Conservation (phyloP, 2,113 vertebrate genomes). For the Geococcyx californianus region DNA sequence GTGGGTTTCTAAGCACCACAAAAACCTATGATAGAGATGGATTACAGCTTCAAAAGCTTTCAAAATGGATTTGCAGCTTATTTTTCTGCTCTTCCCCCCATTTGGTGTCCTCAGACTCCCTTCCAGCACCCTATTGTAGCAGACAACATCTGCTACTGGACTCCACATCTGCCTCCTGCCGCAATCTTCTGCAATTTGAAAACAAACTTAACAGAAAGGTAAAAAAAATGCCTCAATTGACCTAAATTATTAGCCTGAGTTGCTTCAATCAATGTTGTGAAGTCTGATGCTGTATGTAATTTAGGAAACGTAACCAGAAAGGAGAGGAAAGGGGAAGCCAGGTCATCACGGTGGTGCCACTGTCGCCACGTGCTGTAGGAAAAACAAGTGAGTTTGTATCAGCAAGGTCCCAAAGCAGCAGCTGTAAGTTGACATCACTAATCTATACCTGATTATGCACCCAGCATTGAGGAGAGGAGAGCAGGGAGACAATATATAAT, state of each 20-base stretch:
- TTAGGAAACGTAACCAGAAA: not conserved
- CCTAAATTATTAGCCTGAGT: not conserved
- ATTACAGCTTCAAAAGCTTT: slow-evolving; percentile 26
- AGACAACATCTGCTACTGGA: not conserved
- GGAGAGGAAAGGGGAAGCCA: not conserved
- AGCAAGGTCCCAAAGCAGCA: not conserved
- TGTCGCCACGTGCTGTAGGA: rapidly evolving
- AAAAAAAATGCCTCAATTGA: not conserved
- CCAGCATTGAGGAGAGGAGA: not conserved
- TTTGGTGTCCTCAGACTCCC: not conserved
- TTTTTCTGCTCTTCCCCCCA: not conserved
- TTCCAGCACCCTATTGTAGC: not conserved
- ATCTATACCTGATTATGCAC: not conserved
- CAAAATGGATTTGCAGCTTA: not conserved
- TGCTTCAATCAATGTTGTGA: not conserved
- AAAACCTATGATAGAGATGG: not conserved
- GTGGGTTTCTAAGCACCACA: not conserved
- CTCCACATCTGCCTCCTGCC: not conserved
- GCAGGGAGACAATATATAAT: not conserved
- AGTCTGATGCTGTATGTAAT: not conserved
- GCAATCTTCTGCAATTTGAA: not conserved
- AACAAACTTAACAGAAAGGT: not conserved
- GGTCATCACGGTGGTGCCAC: not conserved
- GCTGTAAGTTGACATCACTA: not conserved
- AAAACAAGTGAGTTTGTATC: rapidly evolving